Conservation (phyloP, 1,140 invertebrate genomes). For the Drosophila lacteicornis region DNA sequence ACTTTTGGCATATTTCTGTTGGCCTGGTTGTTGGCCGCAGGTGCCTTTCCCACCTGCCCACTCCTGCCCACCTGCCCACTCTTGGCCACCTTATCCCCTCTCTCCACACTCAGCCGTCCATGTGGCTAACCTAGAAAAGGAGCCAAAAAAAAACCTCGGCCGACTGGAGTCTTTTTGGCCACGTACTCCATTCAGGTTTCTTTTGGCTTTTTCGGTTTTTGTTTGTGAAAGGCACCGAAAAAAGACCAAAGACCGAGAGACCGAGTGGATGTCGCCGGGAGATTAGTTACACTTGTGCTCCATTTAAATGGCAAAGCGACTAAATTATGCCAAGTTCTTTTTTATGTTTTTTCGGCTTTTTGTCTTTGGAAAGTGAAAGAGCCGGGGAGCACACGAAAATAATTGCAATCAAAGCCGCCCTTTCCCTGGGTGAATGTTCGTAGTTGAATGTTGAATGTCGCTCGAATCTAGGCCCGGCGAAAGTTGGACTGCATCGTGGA, state of each 20-base stretch:
- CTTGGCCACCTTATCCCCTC: not conserved
- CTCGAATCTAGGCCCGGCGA: constrained; percentile 41
- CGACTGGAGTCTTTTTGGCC: constrained; percentile 48
- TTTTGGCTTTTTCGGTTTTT: constrained; percentile 29
- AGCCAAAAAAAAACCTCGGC: constrained; percentile 31
- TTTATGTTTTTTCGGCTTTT: constrained; percentile 37
- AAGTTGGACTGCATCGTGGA: constrained; percentile 23
- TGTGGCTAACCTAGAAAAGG: constrained; percentile 74
- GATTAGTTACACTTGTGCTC: constrained; percentile 83
- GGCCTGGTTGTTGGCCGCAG: constrained; percentile 50
- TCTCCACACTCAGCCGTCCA: constrained; percentile 9
- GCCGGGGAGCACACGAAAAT: constrained; percentile 31
- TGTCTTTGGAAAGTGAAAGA: constrained; percentile 59
- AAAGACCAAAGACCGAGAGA: constrained; percentile 29
- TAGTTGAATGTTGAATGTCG: constrained; percentile 24
- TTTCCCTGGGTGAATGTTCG: constrained; percentile 50
- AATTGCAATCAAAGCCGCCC: constrained; percentile 55
- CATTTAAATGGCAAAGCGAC: constrained; percentile 69
- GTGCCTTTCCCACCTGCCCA: constrained; percentile 54
- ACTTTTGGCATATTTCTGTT: constrained; percentile 67
- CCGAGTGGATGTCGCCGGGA: constrained; percentile 59
- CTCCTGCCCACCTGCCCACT: constrained; percentile 19
- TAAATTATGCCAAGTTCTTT: constrained; percentile 68
- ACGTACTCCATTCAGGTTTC: constrained; percentile 63
- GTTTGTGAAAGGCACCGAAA: constrained; percentile 71